Evolutionary conservation across 2,113 vertebrate genomes (phyloP).

Genomic region (Embiotoca jacksoni): DNA sequence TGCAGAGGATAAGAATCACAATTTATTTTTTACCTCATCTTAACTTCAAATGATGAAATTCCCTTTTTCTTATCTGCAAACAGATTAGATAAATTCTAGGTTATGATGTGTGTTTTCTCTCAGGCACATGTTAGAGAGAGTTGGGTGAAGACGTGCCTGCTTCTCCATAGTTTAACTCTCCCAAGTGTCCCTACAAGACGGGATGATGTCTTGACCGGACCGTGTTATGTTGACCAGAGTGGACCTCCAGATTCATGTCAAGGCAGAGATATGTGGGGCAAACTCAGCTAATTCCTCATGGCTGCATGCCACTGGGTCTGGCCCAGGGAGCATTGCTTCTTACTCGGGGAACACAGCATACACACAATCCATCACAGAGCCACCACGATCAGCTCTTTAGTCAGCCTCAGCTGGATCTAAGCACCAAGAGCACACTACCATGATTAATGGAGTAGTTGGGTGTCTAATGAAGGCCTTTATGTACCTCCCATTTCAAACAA

Average conservation of each 20-base stretch:
- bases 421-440: constrained; percentile 28
- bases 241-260: constrained; percentile 49
- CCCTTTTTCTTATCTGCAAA: constrained; percentile 1
- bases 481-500: constrained; percentile 54
- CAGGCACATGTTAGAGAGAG: constrained; percentile 8
- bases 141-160: constrained; percentile 15
- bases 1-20: constrained; percentile 3
- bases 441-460: constrained; percentile 60
- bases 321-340: constrained; percentile 32
- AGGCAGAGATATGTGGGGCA: constrained; percentile 48
- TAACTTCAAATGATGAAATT: constrained; percentile 7
- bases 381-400: constrained; percentile 34
- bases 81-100: constrained; percentile 2
- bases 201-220: constrained; percentile 46
- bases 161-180: constrained; percentile 18
- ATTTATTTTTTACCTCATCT: neutral
- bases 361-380: constrained; percentile 56
- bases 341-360: constrained; percentile 26
- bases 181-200: constrained; percentile 21
- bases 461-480: constrained; percentile 53
- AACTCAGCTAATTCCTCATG: constrained; percentile 57
- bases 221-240: constrained; percentile 27
- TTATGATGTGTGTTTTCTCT: neutral
- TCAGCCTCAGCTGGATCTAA: constrained; percentile 46
- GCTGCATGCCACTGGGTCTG: constrained; percentile 47